These are phyloP conservation scores for Lepidurus apus DNA, from an alignment of 1,140 invertebrate species.

Conservation along the genomic window DNA sequence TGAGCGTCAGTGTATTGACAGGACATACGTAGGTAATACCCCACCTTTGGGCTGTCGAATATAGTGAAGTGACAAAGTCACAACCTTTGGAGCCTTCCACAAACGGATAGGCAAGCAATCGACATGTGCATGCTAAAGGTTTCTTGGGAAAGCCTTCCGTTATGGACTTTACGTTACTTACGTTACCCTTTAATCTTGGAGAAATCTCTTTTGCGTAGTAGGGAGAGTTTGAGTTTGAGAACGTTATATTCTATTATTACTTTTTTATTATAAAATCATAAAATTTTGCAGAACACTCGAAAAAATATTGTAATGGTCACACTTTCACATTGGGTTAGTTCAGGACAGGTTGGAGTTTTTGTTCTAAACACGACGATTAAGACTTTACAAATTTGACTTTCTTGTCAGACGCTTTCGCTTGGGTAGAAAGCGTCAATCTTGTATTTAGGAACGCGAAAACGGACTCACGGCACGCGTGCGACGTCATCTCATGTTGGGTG, in stretches of 20 bases:
- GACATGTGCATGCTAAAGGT: background rate
- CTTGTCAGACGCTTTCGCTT: background rate
- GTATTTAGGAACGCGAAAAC: conserved; percentile 50
- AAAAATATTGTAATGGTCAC: no score
- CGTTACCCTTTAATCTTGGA: background rate
- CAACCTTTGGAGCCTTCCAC: background rate
- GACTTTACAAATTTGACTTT: background rate
- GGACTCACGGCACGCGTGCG: conserved; percentile 50
- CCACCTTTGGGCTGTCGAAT: background rate
- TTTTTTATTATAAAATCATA: no score
- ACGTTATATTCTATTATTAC: no score
- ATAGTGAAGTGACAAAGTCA: background rate
- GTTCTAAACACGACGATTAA: background rate
- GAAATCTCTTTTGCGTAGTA: no score
- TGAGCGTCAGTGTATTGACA: background rate
- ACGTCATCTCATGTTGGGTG: conserved; percentile 52
- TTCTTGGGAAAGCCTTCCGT: background rate
- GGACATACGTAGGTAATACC: background rate
- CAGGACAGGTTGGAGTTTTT: no score
- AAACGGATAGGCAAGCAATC: conserved; percentile 10
- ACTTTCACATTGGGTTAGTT: no score
- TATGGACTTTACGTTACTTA: background rate
- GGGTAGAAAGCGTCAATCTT: conserved; percentile 37
- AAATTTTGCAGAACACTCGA: no score
- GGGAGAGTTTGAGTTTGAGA: no score